phyloP scores from a whole-genome alignment of 2,113 vertebrate genomes.

The Hydrolagus affinis region DNA sequence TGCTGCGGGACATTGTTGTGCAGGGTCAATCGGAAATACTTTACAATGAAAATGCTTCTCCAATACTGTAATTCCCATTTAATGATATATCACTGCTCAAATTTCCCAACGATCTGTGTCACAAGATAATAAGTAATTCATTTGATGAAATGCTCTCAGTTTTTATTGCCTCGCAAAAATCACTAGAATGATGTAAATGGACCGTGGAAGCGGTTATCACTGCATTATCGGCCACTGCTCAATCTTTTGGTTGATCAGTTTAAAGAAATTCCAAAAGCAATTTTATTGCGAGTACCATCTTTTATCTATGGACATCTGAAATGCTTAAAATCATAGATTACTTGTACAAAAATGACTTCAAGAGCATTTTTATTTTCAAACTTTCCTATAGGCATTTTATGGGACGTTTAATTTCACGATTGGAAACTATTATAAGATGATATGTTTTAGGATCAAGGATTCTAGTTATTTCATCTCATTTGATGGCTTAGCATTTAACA shows the following conservation, averaged over 20 bases:
- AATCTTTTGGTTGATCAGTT: conserved; percentile 4
- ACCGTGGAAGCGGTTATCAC: conserved; percentile 17
- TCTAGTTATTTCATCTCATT: neutral
- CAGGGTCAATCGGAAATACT: no score
- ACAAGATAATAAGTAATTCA: conserved; percentile 22
- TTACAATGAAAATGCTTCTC: no score
- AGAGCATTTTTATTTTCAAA: conserved; percentile 23
- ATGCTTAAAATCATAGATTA: conserved; percentile 19
- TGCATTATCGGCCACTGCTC: conserved; percentile 11
- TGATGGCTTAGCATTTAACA: neutral
- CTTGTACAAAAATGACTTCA: conserved; percentile 4
- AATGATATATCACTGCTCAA: neutral
- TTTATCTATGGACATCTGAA: conserved; percentile 14
- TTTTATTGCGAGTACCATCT: conserved; percentile 10
- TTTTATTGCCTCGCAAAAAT: conserved; percentile 28
- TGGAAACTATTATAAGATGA: neutral
- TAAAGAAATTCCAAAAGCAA: conserved; percentile 7
- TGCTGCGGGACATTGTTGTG: no score
- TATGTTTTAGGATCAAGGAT: neutral
- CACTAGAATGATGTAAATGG: conserved; percentile 25
- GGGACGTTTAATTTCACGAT: conserved; percentile 12
- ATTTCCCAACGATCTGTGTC: conserved; percentile 11
- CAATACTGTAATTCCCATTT: neutral
- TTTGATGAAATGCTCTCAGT: conserved; percentile 23
- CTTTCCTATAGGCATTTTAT: neutral